Evolutionary conservation across 2,888 invertebrate genomes (phyloP).

Genomic region (Conomelus anceps): DNA sequence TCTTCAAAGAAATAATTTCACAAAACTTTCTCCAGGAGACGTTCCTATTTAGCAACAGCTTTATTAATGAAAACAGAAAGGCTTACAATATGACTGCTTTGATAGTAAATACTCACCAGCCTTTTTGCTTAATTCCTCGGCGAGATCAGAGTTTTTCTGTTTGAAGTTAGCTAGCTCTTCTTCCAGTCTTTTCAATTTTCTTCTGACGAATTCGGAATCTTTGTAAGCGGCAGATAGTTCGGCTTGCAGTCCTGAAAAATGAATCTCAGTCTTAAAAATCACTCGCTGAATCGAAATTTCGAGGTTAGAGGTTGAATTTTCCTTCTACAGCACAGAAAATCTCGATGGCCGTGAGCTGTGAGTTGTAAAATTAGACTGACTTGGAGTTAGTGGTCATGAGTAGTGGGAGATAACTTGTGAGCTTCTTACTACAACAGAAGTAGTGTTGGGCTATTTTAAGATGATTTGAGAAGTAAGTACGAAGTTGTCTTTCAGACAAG

Average conservation of each 20-base stretch:
- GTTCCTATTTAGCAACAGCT: too few relatives aligned
- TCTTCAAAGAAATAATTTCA: too few relatives aligned
- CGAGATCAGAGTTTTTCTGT: constrained; percentile 52
- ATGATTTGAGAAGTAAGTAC: background rate
- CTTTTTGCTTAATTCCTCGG: constrained; percentile 51
- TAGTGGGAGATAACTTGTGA: too few relatives aligned
- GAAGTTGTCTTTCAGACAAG: background rate
- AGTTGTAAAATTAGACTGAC: background rate
- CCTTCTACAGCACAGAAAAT: background rate
- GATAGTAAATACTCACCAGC: constrained; percentile 45
- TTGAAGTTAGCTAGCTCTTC: constrained; percentile 54
- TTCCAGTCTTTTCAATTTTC: constrained; percentile 54
- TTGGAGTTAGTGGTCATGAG: background rate
- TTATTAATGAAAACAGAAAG: too few relatives aligned
- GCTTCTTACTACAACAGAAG: constrained; percentile 33
- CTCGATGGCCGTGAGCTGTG: background rate
- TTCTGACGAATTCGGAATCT: constrained; percentile 56
- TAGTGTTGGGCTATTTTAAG: background rate
- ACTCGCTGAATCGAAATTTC: background rate
- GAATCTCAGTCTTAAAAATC: background rate
- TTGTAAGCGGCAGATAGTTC: constrained; percentile 59
- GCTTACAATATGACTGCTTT: too few relatives aligned
- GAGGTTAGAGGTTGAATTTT: too few relatives aligned
- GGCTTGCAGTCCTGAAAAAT: constrained; percentile 51
- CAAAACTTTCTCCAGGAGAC: too few relatives aligned